Conservation (phyloP, 2,888 invertebrate species). For the Desoria tigrina region DNA sequence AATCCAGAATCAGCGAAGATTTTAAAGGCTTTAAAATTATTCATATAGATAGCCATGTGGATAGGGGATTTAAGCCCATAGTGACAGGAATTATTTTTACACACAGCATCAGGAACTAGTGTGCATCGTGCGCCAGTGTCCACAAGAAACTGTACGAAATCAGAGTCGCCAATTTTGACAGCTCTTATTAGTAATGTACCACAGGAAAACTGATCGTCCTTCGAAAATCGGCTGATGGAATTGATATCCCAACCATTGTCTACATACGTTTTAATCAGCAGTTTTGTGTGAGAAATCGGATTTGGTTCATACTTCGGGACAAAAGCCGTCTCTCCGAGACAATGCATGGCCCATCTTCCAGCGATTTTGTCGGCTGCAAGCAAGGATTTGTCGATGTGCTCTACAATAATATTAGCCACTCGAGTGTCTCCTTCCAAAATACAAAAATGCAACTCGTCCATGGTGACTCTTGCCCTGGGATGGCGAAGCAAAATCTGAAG, state of each 20-base stretch:
- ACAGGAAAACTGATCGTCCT: too few relatives aligned
- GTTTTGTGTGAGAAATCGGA: neutral
- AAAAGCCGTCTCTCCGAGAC: slow-evolving; percentile 1
- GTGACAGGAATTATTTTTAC: too few relatives aligned
- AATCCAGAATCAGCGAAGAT: too few relatives aligned
- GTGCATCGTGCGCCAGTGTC: too few relatives aligned
- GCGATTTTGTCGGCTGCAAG: neutral
- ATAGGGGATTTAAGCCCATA: too few relatives aligned
- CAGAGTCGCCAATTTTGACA: too few relatives aligned
- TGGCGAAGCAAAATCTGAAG: neutral
- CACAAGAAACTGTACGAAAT: too few relatives aligned
- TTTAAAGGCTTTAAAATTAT: too few relatives aligned
- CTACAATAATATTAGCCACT: neutral
- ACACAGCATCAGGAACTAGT: too few relatives aligned
- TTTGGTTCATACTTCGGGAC: neutral
- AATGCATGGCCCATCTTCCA: neutral
- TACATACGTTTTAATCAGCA: neutral
- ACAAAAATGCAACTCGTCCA: slow-evolving; percentile 8
- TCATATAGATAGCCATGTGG: too few relatives aligned
- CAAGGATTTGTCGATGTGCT: neutral
- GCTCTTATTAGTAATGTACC: too few relatives aligned
- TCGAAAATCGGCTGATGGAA: neutral
- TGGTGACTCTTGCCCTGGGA: neutral
- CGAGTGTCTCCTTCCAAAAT: slow-evolving; percentile 3
- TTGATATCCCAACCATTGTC: neutral